These are phyloP conservation scores for Boleophthalmus pectinirostris DNA, from an alignment of 2,113 vertebrate species.

Conservation along the genomic window DNA sequence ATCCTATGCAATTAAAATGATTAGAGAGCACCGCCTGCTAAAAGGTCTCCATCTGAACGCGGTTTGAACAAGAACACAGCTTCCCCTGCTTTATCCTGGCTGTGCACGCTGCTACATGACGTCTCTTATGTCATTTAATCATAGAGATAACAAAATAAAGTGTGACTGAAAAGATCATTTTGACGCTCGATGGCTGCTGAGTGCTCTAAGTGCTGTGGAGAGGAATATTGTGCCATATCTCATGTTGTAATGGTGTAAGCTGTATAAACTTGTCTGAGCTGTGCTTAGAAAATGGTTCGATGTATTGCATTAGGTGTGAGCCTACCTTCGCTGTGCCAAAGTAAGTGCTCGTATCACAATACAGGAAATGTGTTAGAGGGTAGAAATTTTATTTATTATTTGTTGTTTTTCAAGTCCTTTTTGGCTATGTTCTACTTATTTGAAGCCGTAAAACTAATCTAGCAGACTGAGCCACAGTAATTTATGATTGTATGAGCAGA, in stretches of 20 bases:
- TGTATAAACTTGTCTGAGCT: background rate
- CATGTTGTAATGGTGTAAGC: background rate
- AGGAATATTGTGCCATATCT: background rate
- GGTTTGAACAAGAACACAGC: background rate
- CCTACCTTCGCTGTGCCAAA: too few species aligned
- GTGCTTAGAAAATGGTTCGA: too few species aligned
- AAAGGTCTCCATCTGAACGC: conserved; percentile 30
- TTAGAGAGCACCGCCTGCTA: conserved; percentile 23
- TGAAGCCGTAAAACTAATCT: too few species aligned
- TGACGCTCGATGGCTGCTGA: background rate
- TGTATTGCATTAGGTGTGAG: too few species aligned
- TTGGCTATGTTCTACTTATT: too few species aligned
- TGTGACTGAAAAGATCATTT: background rate
- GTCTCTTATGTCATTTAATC: background rate
- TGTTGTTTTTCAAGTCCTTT: too few species aligned
- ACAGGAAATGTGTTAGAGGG: background rate
- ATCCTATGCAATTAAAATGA: conserved; percentile 40
- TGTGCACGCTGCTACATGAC: background rate
- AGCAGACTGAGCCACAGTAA: too few species aligned
- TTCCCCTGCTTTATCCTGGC: background rate
- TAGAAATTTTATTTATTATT: too few species aligned
- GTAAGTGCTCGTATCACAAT: background rate
- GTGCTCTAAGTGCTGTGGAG: background rate
- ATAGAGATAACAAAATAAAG: background rate
- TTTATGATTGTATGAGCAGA: too few species aligned